phyloP scores from a whole-genome alignment of 2,113 vertebrate genomes.

The Gopherus flavomarginatus region DNA sequence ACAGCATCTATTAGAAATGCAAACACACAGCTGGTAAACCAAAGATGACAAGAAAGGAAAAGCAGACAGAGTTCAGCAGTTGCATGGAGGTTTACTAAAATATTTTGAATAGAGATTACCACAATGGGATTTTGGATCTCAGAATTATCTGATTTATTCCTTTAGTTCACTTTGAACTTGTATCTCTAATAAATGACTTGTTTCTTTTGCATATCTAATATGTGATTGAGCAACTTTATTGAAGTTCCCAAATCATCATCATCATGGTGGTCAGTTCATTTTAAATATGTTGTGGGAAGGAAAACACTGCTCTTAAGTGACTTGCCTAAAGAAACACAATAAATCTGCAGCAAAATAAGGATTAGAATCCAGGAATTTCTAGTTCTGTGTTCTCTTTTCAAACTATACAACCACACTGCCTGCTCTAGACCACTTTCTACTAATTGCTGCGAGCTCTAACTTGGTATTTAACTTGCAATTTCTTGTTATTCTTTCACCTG shows the following conservation, averaged over 20 bases:
- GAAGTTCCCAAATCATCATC: conserved; percentile 17
- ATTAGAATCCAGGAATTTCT: conserved; percentile 35
- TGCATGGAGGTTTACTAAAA: background rate
- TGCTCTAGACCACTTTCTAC: background rate
- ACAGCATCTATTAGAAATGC: background rate
- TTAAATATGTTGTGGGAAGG: background rate
- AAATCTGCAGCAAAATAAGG: background rate
- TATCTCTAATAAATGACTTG: background rate
- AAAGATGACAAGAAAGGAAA: background rate
- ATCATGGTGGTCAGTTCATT: conserved; percentile 39
- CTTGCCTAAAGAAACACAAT: conserved; percentile 19
- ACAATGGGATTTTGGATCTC: background rate
- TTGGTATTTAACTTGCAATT: background rate
- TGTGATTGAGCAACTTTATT: conserved; percentile 30
- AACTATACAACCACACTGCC: background rate
- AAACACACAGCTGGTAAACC: background rate
- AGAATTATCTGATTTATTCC: background rate
- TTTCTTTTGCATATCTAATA: background rate
- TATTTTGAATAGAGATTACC: background rate
- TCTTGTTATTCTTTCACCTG: conserved; percentile 46
- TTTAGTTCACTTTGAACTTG: background rate
- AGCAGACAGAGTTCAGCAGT: background rate
- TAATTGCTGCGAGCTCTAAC: conserved; percentile 57
- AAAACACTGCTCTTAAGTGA: background rate
- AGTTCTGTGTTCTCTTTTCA: background rate